Evolutionary conservation across 2,888 invertebrate genomes (phyloP).

Genomic region (Calameuta idolon): DNA sequence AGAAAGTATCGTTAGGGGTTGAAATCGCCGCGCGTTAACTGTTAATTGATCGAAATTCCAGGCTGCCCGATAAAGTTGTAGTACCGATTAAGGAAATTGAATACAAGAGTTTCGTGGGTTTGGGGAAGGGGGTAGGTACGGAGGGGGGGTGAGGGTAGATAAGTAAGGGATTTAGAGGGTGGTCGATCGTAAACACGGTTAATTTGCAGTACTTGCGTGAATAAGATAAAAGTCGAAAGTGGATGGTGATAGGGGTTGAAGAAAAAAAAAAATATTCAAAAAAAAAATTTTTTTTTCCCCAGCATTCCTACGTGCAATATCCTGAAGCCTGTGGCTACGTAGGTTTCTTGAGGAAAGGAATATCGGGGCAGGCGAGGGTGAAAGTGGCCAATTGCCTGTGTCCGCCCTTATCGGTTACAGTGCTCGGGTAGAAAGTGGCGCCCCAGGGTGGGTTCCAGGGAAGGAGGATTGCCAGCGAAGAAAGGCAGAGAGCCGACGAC

Average conservation of each 20-base stretch:
- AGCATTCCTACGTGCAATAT: neutral
- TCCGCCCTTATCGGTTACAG: neutral
- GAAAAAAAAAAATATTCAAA: neutral
- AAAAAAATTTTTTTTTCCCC: neutral
- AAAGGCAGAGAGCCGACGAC: neutral
- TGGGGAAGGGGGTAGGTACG: too few relatives aligned
- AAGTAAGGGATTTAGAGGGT: too few relatives aligned
- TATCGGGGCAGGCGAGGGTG: neutral
- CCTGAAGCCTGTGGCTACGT: neutral
- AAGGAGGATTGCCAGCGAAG: neutral
- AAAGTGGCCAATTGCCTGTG: neutral
- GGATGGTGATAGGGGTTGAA: too few relatives aligned
- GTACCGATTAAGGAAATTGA: neutral
- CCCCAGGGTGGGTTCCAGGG: neutral
- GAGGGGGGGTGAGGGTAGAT: neutral
- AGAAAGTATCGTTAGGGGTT: neutral
- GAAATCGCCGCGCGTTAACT: neutral
- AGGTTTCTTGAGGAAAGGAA: neutral
- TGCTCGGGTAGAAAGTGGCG: neutral
- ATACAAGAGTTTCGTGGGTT: neutral
- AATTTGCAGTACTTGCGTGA: neutral
- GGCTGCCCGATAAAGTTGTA: neutral
- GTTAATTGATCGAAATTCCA: neutral
- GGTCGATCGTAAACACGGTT: neutral
- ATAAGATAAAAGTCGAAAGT: too few relatives aligned